Conservation (phyloP, 1,140 invertebrate species). For the Sycophila sp. region DNA sequence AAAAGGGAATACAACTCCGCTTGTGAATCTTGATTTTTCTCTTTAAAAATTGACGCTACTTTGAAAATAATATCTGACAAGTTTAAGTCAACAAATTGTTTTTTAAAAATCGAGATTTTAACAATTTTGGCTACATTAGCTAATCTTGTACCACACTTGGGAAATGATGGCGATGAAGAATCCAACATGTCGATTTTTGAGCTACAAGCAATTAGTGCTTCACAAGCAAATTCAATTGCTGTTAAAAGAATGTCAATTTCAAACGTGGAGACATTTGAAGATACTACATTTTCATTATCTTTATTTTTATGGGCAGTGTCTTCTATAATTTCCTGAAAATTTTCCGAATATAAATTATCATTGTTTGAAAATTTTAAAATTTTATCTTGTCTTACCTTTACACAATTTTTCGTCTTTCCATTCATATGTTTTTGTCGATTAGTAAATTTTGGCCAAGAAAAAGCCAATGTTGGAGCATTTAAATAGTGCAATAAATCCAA, state of each 20-base stretch:
- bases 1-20: slow-evolving; percentile 67
- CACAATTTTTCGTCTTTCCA: slow-evolving; percentile 11
- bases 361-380: background rate
- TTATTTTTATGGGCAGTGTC: background rate
- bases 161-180: slow-evolving; percentile 67
- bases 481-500: slow-evolving; percentile 57
- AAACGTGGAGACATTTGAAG: background rate
- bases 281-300: background rate
- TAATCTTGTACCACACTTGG: slow-evolving; percentile 75
- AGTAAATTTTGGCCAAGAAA: slow-evolving; percentile 58
- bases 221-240: slow-evolving; percentile 64
- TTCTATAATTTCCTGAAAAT: background rate
- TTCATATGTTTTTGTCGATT: no score
- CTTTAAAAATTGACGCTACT: slow-evolving; percentile 56
- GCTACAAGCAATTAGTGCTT: slow-evolving; percentile 68
- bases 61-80: slow-evolving; percentile 51
- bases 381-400: background rate
- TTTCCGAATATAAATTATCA: background rate
- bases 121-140: slow-evolving; percentile 66
- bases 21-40: slow-evolving; percentile 57
- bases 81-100: slow-evolving; percentile 38
- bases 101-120: slow-evolving; percentile 47
- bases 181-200: slow-evolving; percentile 73
- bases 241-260: slow-evolving; percentile 48
- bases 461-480: slow-evolving; percentile 60